Evolutionary conservation across 2,888 invertebrate species (phyloP).

Genomic region (Eustalomyia histrio): DNA sequence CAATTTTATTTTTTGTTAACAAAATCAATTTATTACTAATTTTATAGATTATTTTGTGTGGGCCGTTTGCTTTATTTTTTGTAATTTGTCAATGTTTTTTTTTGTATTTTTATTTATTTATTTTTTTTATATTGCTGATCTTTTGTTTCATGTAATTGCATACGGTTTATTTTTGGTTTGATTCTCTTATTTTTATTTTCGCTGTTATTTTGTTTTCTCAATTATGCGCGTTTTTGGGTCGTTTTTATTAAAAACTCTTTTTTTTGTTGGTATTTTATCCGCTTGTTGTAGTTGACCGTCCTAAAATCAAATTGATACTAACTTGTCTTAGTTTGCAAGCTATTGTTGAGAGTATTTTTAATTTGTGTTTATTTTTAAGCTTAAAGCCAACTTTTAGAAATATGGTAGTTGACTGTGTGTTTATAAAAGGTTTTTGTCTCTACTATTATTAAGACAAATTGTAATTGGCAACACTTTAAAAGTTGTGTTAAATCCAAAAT

Average conservation of each 20-base stretch:
- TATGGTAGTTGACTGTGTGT: constrained; percentile 10
- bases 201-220: constrained; percentile 22
- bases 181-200: constrained; percentile 17
- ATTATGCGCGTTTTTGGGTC: constrained; percentile 60
- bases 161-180: background rate
- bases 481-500: too few relatives aligned
- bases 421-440: background rate
- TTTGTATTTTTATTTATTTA: background rate
- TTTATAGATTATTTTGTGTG: constrained; percentile 31
- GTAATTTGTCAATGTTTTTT: constrained; percentile 24
- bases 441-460: background rate
- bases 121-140: background rate
- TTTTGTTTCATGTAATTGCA: constrained; percentile 35
- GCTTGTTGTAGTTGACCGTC: constrained; percentile 48
- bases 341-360: background rate
- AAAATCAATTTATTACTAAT: background rate
- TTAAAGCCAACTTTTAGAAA: constrained; percentile 1
- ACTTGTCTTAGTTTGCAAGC: constrained; percentile 17
- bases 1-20: background rate
- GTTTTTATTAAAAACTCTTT: constrained; percentile 16
- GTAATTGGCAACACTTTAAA: background rate
- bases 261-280: constrained; percentile 27
- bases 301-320: constrained; percentile 38
- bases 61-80: constrained; percentile 33
- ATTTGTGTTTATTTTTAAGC: background rate